A percentile compares a stretch with the other conserved stretches of the same genome.
Evolutionary conservation across 2,113 vertebrate species (phyloP).

Genomic region (Phaethornis superciliosus): DNA sequence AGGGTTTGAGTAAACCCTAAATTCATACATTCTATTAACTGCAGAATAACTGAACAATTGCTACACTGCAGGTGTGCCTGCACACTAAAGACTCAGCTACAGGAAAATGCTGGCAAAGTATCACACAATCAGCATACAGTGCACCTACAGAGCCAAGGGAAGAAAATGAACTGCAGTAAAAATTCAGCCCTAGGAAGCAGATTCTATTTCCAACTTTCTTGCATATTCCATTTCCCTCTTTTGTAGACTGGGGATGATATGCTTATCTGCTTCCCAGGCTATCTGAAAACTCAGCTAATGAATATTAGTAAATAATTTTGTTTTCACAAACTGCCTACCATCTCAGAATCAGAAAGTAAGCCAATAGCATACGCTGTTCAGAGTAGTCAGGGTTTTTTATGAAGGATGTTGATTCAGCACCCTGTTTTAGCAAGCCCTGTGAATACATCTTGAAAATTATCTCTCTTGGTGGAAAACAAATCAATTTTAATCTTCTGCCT

Average conservation of each 20-base stretch:
- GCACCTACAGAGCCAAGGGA: not conserved
- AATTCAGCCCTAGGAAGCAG: not conserved
- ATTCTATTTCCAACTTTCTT: not conserved
- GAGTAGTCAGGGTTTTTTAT: not conserved
- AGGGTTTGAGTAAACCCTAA: not conserved
- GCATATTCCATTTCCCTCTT: not conserved
- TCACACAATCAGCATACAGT: not conserved
- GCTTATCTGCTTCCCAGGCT: not conserved
- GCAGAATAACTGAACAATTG: not conserved
- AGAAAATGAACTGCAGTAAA: not conserved
- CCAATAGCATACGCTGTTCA: not conserved
- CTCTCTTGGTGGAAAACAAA: constrained; percentile 5
- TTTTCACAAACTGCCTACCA: constrained; percentile 9
- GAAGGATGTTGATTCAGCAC: constrained; percentile 11
- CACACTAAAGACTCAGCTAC: not conserved
- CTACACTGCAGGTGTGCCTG: not conserved
- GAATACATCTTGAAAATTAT: constrained; percentile 10
- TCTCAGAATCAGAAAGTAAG: constrained; percentile 13
- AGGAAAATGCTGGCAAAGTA: not conserved
- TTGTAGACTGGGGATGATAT: not conserved
- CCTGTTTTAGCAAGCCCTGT: not conserved
- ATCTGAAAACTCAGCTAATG: constrained; percentile 20
- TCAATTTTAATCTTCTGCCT: constrained; percentile 51
- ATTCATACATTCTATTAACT: not conserved
- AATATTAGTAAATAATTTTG: constrained; percentile 7